phyloP scores from a whole-genome alignment of 2,888 invertebrate species.

The Drosophila gaucha region DNA sequence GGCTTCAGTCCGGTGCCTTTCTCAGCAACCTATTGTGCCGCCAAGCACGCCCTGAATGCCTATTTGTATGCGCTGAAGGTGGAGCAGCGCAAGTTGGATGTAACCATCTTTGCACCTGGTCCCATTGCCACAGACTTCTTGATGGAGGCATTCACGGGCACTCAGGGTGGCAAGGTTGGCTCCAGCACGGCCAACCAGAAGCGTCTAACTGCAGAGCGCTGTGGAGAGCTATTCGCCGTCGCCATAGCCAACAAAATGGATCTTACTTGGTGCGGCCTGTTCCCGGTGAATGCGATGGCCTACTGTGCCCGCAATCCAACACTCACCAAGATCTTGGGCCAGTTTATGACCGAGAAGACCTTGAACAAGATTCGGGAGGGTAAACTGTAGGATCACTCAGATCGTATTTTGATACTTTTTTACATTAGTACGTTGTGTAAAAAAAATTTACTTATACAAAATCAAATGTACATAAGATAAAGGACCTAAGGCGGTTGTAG shows the following conservation, averaged over 20 bases:
- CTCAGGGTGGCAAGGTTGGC: constrained; percentile 86
- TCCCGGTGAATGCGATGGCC: constrained; percentile 87
- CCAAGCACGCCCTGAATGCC: constrained; percentile 92
- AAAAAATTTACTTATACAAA: neutral
- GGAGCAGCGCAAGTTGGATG: constrained; percentile 86
- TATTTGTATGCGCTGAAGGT: constrained; percentile 89
- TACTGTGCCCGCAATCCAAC: constrained; percentile 87
- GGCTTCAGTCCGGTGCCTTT: constrained; percentile 89
- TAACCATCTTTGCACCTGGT: constrained; percentile 91
- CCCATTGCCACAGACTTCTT: constrained; percentile 90
- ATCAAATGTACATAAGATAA: constrained; percentile 13
- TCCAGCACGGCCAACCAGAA: constrained; percentile 84
- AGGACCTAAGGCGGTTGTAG: neutral
- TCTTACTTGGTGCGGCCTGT: constrained; percentile 90
- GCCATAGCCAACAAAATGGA: constrained; percentile 87
- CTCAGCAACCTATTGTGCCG: constrained; percentile 89
- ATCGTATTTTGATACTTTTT: neutral
- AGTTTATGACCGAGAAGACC: constrained; percentile 68
- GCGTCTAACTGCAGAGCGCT: constrained; percentile 87
- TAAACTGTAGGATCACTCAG: constrained; percentile 52
- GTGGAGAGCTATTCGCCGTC: constrained; percentile 87
- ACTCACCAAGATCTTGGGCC: constrained; percentile 57
- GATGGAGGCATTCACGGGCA: constrained; percentile 88
- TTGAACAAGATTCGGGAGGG: constrained; percentile 80
- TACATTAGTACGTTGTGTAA: too few relatives aligned